A percentile compares a stretch with the other conserved stretches of the same genome.
phyloP scores from a whole-genome alignment of 1,140 invertebrate species.

The Fopius arisanus region DNA sequence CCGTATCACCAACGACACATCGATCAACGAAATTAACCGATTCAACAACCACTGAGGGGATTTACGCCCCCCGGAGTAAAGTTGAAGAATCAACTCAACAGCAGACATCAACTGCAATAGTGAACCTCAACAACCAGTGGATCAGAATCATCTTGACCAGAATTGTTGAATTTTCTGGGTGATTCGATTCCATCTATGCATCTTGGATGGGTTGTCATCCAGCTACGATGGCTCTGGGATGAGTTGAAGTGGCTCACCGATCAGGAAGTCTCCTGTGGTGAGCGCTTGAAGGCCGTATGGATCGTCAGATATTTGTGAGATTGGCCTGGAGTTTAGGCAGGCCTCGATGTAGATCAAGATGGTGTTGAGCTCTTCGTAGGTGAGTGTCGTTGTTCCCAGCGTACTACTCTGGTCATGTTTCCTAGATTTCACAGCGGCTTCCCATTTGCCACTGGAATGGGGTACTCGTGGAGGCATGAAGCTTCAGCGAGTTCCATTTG shows the following conservation, averaged over 20 bases:
- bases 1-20: too few species aligned
- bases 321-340: neutral
- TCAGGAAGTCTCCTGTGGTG: too few species aligned
- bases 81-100: too few species aligned
- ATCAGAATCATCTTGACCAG: too few species aligned
- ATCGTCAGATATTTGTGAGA: neutral
- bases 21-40: too few species aligned
- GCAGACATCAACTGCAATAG: too few species aligned
- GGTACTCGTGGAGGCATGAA: slow-evolving; percentile 14
- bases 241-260: neutral
- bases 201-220: neutral
- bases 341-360: slow-evolving; percentile 6
- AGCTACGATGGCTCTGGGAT: neutral
- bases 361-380: neutral
- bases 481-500: slow-evolving; percentile 6
- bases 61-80: too few species aligned
- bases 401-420: neutral
- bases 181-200: neutral
- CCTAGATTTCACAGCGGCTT: neutral
- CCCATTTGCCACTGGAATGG: slow-evolving; percentile 17
- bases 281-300: too few species aligned
- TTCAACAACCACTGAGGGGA: too few species aligned
- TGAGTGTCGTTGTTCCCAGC: neutral
- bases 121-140: too few species aligned
- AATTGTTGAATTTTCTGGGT: too few species aligned